Conservation (phyloP, 2,113 vertebrate species). For the Danionella cerebrum region DNA sequence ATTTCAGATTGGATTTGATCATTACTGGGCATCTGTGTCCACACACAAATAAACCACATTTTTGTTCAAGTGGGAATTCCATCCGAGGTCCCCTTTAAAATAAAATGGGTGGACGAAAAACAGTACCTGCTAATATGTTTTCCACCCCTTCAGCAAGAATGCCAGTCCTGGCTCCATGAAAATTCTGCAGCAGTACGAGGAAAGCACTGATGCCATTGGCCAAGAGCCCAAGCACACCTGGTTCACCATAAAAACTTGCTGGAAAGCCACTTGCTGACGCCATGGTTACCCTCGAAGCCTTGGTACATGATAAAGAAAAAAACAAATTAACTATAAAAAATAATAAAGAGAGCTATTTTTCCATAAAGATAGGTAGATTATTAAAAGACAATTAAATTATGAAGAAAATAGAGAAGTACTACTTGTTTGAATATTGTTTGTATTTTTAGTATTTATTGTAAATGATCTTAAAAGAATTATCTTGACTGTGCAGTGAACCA, state of each 20-base stretch:
- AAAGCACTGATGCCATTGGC: constrained; percentile 82
- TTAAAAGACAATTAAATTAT: no score
- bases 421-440: no score
- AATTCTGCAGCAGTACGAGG: constrained; percentile 79
- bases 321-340: not conserved
- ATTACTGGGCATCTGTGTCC: no score
- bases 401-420: no score
- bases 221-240: constrained; percentile 76
- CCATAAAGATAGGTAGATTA: no score
- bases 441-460: no score
- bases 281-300: constrained; percentile 50
- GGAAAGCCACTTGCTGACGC: constrained; percentile 67
- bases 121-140: constrained; percentile 75
- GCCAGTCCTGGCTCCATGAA: constrained; percentile 57
- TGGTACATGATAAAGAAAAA: not conserved
- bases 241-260: constrained; percentile 82
- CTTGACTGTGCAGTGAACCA: not conserved
- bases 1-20: no score
- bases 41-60: no score
- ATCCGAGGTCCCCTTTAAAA: no score
- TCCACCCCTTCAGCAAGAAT: constrained; percentile 58
- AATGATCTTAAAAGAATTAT: no score
- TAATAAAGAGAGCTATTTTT: not conserved
- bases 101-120: no score
- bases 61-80: no score